A percentile compares a stretch with the other conserved stretches of the same genome.
phyloP scores from a whole-genome alignment of 2,113 vertebrate genomes.

The Cephalopterus ornatus region DNA sequence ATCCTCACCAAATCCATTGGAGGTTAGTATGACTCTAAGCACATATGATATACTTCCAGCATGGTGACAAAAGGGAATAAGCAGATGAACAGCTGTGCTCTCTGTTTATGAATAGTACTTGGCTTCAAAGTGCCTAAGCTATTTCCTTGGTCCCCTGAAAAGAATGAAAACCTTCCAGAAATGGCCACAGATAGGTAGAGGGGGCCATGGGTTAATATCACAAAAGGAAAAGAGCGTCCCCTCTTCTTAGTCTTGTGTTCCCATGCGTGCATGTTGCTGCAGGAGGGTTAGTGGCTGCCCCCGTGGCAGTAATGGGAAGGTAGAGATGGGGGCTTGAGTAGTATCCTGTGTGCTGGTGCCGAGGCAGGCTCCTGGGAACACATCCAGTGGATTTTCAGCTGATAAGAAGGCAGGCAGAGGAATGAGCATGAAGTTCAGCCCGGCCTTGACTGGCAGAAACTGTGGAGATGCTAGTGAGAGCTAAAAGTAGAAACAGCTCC shows the following conservation, averaged over 20 bases:
- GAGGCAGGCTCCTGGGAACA: accelerated
- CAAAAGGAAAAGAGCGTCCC: background rate
- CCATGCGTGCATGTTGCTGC: background rate
- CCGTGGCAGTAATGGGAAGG: accelerated
- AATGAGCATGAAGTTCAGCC: background rate
- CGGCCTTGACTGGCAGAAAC: background rate
- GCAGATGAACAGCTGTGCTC: background rate
- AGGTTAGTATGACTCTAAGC: background rate
- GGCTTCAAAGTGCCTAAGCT: background rate
- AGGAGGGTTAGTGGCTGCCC: background rate
- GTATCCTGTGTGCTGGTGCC: accelerated
- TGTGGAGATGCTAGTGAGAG: background rate
- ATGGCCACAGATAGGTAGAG: background rate
- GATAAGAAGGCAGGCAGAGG: background rate
- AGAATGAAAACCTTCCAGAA: background rate
- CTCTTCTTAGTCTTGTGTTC: background rate
- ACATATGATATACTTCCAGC: background rate
- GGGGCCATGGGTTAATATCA: accelerated
- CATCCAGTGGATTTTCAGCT: background rate
- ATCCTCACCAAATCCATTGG: background rate
- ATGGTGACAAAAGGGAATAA: background rate
- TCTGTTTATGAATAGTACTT: background rate
- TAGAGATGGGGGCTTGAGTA: background rate
- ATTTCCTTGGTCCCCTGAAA: background rate
- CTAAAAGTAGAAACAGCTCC: background rate